A percentile compares a stretch with the other conserved stretches of the same genome.
These are phyloP conservation scores for Drosophila ananassae DNA, from an alignment of 1,140 invertebrate genomes.

Conservation along the genomic window DNA sequence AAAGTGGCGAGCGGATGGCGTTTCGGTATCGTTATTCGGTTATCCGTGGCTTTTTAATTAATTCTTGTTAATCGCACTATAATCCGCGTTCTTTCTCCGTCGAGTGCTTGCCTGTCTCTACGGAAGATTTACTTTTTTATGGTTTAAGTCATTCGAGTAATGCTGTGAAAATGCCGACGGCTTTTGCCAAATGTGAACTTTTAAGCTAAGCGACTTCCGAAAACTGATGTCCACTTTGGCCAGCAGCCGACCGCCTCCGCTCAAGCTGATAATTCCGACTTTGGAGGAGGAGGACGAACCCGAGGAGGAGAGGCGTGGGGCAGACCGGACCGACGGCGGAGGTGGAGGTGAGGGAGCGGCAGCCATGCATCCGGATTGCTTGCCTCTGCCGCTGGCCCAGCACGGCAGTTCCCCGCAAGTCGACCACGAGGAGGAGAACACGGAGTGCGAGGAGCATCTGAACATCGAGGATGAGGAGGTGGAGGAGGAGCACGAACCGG, in stretches of 20 bases:
- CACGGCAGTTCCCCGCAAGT: conserved; percentile 69
- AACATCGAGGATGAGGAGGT: conserved; percentile 66
- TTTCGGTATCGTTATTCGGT: conserved; percentile 23
- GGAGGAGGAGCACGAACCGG: conserved; percentile 17
- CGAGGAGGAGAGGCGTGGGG: conserved; percentile 24
- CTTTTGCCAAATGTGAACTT: conserved; percentile 29
- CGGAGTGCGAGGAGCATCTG: conserved; percentile 50
- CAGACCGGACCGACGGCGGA: conserved; percentile 21
- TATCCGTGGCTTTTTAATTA: conserved; percentile 22
- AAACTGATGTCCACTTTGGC: conserved; percentile 78
- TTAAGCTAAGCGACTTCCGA: conserved; percentile 19
- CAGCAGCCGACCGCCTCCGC: conserved; percentile 66
- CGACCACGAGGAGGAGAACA: conserved; percentile 37
- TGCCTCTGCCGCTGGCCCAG: conserved; percentile 64
- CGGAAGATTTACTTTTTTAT: neutral
- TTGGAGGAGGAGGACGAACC: conserved; percentile 31
- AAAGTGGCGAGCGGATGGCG: conserved; percentile 57
- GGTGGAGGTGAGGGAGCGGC: conserved; percentile 7
- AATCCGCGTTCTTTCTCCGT: neutral
- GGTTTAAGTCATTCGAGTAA: neutral
- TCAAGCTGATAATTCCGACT: conserved; percentile 57
- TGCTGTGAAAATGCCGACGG: conserved; percentile 43
- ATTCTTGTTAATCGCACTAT: conserved; percentile 14
- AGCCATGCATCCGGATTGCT: conserved; percentile 72
- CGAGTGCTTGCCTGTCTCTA: conserved; percentile 1